phyloP scores from a whole-genome alignment of 2,113 vertebrate species.

The Thymallus thymallus region DNA sequence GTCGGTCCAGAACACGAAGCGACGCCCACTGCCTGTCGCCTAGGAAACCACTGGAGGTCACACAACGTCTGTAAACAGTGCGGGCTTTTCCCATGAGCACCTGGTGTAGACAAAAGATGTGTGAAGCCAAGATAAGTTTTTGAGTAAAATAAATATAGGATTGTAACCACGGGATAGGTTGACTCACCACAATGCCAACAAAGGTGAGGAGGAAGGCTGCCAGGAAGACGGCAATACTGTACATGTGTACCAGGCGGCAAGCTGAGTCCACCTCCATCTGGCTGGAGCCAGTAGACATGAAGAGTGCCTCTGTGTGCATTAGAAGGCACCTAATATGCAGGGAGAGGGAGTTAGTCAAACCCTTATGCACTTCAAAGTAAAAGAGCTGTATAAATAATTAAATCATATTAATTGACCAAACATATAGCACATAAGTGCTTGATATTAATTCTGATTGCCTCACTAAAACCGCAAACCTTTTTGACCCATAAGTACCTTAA shows the following conservation, averaged over 20 bases:
- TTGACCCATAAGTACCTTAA: not conserved
- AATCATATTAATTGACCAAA: no score
- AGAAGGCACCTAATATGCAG: constrained; percentile 77
- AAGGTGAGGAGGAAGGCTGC: constrained; percentile 79
- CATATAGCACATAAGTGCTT: not conserved
- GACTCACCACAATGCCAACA: constrained; percentile 76
- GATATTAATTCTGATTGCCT: not conserved
- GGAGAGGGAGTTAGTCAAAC: not conserved
- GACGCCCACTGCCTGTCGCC: constrained; percentile 81
- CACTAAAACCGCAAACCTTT: not conserved
- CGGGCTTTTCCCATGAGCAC: constrained; percentile 76
- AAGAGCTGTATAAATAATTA: not conserved
- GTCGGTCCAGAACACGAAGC: constrained; percentile 76
- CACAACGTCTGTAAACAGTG: constrained; percentile 74
- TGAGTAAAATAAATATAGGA: not conserved
- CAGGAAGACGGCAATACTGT: constrained; percentile 78
- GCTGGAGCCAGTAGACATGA: constrained; percentile 28
- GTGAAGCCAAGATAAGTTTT: not conserved
- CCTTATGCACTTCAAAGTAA: not conserved
- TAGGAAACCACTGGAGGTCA: constrained; percentile 79
- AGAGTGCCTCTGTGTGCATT: constrained; percentile 73
- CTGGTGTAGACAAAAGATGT: constrained; percentile 54
- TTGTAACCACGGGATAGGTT: not conserved
- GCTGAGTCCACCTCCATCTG: constrained; percentile 28
- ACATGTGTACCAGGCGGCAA: constrained; percentile 74